Base-by-base conservation (phyloP, 2,888 invertebrate species). In the Euclidia mi region DNA sequence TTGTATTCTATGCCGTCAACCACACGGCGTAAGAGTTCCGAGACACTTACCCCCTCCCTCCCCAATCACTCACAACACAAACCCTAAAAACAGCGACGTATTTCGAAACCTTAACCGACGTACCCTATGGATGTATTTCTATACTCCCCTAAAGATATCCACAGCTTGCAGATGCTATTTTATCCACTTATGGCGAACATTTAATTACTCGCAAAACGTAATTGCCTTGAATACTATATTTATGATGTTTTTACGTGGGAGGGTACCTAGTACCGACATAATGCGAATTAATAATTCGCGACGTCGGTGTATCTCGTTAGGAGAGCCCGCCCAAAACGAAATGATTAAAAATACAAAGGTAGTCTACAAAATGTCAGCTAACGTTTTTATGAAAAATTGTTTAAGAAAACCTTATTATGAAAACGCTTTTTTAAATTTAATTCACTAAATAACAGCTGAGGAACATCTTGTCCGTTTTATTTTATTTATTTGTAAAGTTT, bases 341-440 rank as follows among this genome's bases (percentile, higher is more conserved):
- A 65, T 64, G 47, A 71, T 69, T 66, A 74, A 76, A 78, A 69
- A 67, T 65, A 71, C 69, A 69, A 72, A 59, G 59, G 46, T 55
- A 53, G 65, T 65, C 56, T 43, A 65, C 42, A 58, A 59, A 76
- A 67, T 65, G 65, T 67, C 70, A 58, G 71, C 48, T 66, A 70
- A 62, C 57, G 53, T 66, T 71, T 66, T 55, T 63, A 65, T 52
- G 50, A 59, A 69, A 64, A 65, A 65, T 65, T 76, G 64, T 72
- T 71, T 57, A 67, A 70, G 68, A 65, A 71, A 74, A 71, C 61
- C 65, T 68, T 66, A 69, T 66, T 69, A 63, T 38, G 53, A 51
- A 42, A 6, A 47, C 55, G 57, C 50, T 65, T 49, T 65, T 65
- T 63, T 62, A 56, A 67, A 73, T 65, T 65, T 59, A 71, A 65